Conservation (phyloP, 2,888 invertebrate genomes). For the Cataglyphis albicans region DNA sequence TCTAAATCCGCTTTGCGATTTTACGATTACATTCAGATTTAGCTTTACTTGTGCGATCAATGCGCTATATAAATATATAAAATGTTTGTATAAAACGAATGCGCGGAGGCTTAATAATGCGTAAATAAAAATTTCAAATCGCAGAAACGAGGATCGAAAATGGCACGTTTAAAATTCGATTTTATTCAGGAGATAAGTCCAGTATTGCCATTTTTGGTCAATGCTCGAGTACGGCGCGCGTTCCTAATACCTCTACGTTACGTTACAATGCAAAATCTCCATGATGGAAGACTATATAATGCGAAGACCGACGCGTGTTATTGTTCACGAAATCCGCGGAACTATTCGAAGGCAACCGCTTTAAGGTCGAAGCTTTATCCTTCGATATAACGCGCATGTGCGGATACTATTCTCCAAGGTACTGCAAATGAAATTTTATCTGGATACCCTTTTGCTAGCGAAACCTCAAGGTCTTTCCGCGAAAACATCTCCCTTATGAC, state of each 20-base stretch:
- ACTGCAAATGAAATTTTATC: constrained; percentile 41
- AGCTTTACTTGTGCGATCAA: neutral
- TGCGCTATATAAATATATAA: neutral
- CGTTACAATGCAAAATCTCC: constrained; percentile 39
- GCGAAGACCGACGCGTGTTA: constrained; percentile 9
- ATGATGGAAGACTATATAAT: constrained; percentile 20
- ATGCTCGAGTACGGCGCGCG: neutral
- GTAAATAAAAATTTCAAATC: neutral
- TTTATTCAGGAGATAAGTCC: constrained; percentile 10
- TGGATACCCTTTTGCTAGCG: constrained; percentile 35
- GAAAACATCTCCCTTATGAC: constrained; percentile 42
- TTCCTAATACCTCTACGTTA: constrained; percentile 17
- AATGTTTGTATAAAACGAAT: constrained; percentile 5
- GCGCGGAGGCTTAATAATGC: neutral
- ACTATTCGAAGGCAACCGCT: constrained; percentile 22
- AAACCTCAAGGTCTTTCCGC: constrained; percentile 59
- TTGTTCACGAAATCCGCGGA: constrained; percentile 25
- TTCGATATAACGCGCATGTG: constrained; percentile 24
- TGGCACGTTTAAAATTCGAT: neutral
- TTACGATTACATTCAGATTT: neutral
- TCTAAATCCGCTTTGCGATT: constrained; percentile 21
- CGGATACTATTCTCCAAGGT: constrained; percentile 16
- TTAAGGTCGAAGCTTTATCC: constrained; percentile 46
- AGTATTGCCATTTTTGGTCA: constrained; percentile 15
- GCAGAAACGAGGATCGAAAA: neutral